Evolutionary conservation across 2,888 invertebrate genomes (phyloP).

Genomic region (Cryptocephalus moraei): DNA sequence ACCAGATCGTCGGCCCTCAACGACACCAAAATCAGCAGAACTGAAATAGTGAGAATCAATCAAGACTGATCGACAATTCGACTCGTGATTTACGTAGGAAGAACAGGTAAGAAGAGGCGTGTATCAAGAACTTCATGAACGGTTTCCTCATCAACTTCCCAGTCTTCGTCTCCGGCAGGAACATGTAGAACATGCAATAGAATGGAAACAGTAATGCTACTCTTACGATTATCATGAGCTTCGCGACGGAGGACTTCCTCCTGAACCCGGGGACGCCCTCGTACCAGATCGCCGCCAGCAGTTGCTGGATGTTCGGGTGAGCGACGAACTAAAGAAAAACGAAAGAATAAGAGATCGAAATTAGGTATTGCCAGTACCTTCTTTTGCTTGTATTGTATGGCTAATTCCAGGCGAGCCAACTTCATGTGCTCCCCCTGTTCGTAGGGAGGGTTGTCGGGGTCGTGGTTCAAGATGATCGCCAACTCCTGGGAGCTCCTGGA

Average conservation of each 20-base stretch:
- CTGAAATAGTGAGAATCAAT: slow-evolving; percentile 40
- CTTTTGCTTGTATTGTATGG: slow-evolving; percentile 91
- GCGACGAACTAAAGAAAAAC: slow-evolving; percentile 38
- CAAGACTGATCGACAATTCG: neutral
- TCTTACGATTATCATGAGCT: slow-evolving; percentile 49
- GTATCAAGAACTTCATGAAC: slow-evolving; percentile 93
- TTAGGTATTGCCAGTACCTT: slow-evolving; percentile 47
- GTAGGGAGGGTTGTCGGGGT: slow-evolving; percentile 60
- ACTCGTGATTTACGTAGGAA: slow-evolving; percentile 71
- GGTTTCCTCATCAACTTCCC: slow-evolving; percentile 85
- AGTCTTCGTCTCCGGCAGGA: slow-evolving; percentile 69
- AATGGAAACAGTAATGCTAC: slow-evolving; percentile 80
- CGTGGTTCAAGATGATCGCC: slow-evolving; percentile 88
- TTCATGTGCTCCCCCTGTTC: slow-evolving; percentile 76
- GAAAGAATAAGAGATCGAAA: neutral
- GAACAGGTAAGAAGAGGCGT: slow-evolving; percentile 87
- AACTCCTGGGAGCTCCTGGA: slow-evolving; percentile 87
- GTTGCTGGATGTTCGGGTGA: slow-evolving; percentile 91
- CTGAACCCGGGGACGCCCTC: slow-evolving; percentile 92
- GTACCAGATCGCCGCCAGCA: slow-evolving; percentile 87
- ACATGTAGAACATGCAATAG: slow-evolving; percentile 75
- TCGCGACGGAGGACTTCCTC: slow-evolving; percentile 63
- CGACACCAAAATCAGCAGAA: slow-evolving; percentile 83
- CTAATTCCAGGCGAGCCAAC: slow-evolving; percentile 76
- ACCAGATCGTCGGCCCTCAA: slow-evolving; percentile 76